A percentile compares a stretch with the other conserved stretches of the same genome.
Evolutionary conservation across 1,140 invertebrate species (phyloP).

Genomic region (Archegozetes longisetosus): DNA sequence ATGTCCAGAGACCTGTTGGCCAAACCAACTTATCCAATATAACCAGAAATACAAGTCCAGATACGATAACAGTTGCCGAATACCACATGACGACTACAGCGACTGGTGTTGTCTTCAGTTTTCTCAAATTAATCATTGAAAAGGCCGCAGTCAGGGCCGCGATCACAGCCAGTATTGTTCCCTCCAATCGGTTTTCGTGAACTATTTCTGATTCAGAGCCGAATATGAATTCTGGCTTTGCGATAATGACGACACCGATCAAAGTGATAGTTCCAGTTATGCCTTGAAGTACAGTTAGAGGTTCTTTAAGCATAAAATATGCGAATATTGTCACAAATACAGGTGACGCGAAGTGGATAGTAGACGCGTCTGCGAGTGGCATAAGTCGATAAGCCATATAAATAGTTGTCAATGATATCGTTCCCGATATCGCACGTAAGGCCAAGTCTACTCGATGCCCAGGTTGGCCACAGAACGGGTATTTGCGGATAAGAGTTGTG

Average conservation of each 20-base stretch:
- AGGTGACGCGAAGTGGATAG: conserved; percentile 40
- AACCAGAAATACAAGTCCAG: conserved; percentile 32
- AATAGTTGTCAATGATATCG: conserved; percentile 1
- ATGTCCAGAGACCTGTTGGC: conserved; percentile 54
- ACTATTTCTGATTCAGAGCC: conserved; percentile 17
- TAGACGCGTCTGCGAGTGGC: conserved; percentile 39
- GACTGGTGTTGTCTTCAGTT: conserved; percentile 67
- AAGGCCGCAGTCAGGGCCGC: conserved; percentile 72
- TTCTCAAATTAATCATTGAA: conserved; percentile 61
- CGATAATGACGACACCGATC: conserved; percentile 34
- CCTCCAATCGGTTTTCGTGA: conserved; percentile 39
- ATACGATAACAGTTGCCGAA: conserved; percentile 37
- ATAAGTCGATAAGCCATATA: conserved; percentile 26
- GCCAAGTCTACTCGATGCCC: conserved; percentile 8
- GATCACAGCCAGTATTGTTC: conserved; percentile 58
- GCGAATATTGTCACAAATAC: conserved; percentile 37
- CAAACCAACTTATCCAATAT: conserved; percentile 57
- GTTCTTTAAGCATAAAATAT: conserved; percentile 35
- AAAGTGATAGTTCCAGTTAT: conserved; percentile 33
- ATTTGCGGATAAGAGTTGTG: not conserved
- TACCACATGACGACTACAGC: conserved; percentile 42
- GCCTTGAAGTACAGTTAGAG: conserved; percentile 35
- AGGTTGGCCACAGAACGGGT: conserved; percentile 5
- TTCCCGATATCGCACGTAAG: conserved; percentile 5
- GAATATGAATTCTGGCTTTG: conserved; percentile 35